Percentiles rank a stretch among this genome's conserved stretches.
Conservation (phyloP, 37 sponge, comb jelly and placozoan species). For the Chondrilla cf. caribensis region DNA sequence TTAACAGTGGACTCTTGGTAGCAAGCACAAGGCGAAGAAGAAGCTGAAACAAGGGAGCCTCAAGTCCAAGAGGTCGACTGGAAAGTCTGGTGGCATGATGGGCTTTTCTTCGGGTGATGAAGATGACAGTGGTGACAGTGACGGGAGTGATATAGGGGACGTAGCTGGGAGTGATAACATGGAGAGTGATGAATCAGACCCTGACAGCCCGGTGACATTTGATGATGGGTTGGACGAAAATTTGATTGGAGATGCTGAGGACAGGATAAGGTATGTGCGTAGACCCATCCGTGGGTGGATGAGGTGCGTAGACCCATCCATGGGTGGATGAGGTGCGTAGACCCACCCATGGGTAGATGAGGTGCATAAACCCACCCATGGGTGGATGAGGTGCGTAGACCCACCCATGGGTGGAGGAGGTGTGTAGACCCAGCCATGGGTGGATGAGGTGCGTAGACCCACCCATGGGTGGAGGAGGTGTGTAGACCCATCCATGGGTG, state of each 20-base stretch:
- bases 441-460: too few species aligned
- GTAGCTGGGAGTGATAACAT: not conserved
- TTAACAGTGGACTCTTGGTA: slow-evolving; percentile 26
- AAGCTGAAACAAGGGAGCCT: not conserved
- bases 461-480: too few species aligned
- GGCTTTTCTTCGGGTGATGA: slow-evolving; percentile 1
- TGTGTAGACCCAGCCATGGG: too few species aligned
- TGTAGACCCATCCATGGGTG: too few species aligned
- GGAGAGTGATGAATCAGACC: not conserved
- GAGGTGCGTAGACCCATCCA: too few species aligned
- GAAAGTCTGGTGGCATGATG: not conserved
- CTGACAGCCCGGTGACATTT: slow-evolving; percentile 46
- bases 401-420: too few species aligned
- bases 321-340: too few species aligned
- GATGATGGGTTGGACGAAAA: slow-evolving; percentile 93
- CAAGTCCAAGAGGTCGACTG: not conserved
- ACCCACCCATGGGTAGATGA: too few species aligned
- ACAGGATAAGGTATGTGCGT: slow-evolving; percentile 41
- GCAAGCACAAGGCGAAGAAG: slow-evolving; percentile 15
- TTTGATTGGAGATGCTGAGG: slow-evolving; percentile 85
- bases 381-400: too few species aligned
- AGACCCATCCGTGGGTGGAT: not conserved
- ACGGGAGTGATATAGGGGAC: slow-evolving; percentile 26
- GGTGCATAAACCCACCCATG: too few species aligned
- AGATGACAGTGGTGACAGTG: slow-evolving; percentile 26